These are phyloP conservation scores for Tanypteryx hageni DNA, from an alignment of 2,888 invertebrate species.

Conservation along the genomic window DNA sequence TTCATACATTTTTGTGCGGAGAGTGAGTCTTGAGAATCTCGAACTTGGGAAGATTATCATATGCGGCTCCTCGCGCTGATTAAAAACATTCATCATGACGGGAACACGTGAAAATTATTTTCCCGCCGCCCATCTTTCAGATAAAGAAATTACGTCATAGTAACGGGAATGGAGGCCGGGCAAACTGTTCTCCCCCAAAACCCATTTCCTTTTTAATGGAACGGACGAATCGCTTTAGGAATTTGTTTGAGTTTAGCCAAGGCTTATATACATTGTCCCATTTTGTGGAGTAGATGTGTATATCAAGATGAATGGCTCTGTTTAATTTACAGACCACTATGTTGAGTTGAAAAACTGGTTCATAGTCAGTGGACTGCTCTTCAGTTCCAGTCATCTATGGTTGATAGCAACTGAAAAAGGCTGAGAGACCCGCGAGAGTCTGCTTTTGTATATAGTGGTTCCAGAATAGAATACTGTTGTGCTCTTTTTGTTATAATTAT, in stretches of 20 bases:
- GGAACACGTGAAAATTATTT: not conserved
- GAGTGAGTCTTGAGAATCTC: too few relatives aligned
- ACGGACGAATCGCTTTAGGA: slow-evolving; percentile 39
- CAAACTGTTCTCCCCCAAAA: slow-evolving; percentile 34
- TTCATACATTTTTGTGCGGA: too few relatives aligned
- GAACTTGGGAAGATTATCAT: too few relatives aligned
- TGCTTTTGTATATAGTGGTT: too few relatives aligned
- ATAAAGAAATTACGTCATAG: slow-evolving; percentile 44
- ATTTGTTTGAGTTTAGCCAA: slow-evolving; percentile 34
- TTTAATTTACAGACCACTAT: slow-evolving; percentile 50
- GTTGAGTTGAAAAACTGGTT: slow-evolving; percentile 28
- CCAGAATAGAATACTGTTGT: too few relatives aligned
- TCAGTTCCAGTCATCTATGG: not conserved
- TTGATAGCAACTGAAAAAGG: too few relatives aligned
- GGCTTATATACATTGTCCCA: slow-evolving; percentile 30
- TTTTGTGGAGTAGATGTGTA: not conserved
- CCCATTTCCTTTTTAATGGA: slow-evolving; percentile 48
- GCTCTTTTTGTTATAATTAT: too few relatives aligned
- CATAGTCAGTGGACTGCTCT: not conserved
- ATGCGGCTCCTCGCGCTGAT: not conserved
- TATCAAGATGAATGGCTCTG: slow-evolving; percentile 37
- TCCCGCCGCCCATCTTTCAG: not conserved
- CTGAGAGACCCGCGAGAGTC: too few relatives aligned
- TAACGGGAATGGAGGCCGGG: slow-evolving; percentile 39
- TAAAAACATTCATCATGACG: not conserved